Conservation (phyloP, 2,113 vertebrate genomes). For the Percina caprodes region DNA sequence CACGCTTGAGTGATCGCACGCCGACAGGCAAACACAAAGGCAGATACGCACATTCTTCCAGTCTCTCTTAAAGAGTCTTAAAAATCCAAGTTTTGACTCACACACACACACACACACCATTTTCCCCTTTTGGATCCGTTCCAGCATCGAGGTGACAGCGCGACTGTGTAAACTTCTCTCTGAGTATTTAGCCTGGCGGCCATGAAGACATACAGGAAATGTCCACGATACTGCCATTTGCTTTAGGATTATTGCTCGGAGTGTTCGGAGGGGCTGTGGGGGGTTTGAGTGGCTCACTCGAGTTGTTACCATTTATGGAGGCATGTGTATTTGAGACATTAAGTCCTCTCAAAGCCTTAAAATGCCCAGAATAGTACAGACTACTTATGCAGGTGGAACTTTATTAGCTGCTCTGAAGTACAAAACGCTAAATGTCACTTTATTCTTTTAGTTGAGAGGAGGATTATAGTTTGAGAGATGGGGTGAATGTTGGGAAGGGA, state of each 20-base stretch:
- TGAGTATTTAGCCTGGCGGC: constrained; percentile 74
- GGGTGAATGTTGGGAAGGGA: constrained; percentile 12
- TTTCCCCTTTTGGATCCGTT: constrained; percentile 32
- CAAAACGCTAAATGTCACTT: constrained; percentile 2
- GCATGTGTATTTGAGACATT: constrained; percentile 12
- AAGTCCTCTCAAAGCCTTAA: constrained; percentile 29
- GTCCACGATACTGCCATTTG: constrained; percentile 49
- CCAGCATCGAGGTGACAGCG: constrained; percentile 47
- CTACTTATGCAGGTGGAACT: constrained; percentile 18
- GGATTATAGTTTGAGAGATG: constrained; percentile 1
- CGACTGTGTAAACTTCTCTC: constrained; percentile 74
- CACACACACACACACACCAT: constrained; percentile 21
- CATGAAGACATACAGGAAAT: constrained; percentile 64
- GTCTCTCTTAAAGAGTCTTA: constrained; percentile 31
- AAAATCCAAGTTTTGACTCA: constrained; percentile 11
- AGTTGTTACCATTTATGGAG: constrained; percentile 73
- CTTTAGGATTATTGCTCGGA: constrained; percentile 33
- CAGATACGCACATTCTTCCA: constrained; percentile 45
- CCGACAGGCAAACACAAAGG: constrained; percentile 34
- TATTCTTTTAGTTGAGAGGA: constrained; percentile 1
- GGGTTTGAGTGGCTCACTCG: constrained; percentile 2
- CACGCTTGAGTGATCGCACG: constrained; percentile 47
- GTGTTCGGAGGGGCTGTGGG: background rate
- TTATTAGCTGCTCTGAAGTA: constrained; percentile 31
- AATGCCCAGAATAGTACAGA: constrained; percentile 30